Base-by-base conservation (phyloP, 2,797 vertebrate species). In the Sternotherus odoratus region DNA sequence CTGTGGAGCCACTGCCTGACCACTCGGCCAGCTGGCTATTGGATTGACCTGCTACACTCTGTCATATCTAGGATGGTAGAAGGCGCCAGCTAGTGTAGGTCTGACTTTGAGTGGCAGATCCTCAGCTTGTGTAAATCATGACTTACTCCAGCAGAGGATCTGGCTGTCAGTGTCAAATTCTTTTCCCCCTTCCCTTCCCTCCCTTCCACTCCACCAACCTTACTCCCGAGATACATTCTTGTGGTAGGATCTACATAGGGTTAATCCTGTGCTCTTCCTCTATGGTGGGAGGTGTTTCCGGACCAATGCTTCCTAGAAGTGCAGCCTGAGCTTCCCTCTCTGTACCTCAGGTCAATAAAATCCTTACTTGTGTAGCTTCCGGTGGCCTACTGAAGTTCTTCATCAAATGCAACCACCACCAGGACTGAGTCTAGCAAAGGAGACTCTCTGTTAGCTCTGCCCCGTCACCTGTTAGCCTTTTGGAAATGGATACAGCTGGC, bases 291-390 rank as follows among this genome's bases (percentile, higher is more conserved):
- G 15, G 39, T 16, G 43, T 24, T 7, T 46, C 7, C 2, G 12
- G 43, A 46, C 23, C 24, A 74, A 13, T 74, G 69, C 69, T 12
- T 46, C 11, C 69, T 74, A 12, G 12, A 74, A 24, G 39, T 74
- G 36, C 88, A 93, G 91, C 90, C 88, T 84, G 87, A 77, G 15
- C 81, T 96, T 93, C 79, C 33, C 92, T 17, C 43, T 82, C n/a
- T 28, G 33, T 66, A 53, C 43, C 43, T 91, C 81, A 54, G 66
- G 83, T 82, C 26, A 89, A 79, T 88, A 33, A 91, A 94, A 94
- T 92, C 80, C 85, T 77, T 79, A 89, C 17, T 92, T 84, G n/a
- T 74, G 23, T 43, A 39, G 69, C 39, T 74, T 72, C 23, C 39
- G 19, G 36, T 72, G 39, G 12, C 39, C 23, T 15, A 74, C 8